Base-by-base conservation (phyloP, 1,140 invertebrate species). In the Scaptomyza pallida region DNA sequence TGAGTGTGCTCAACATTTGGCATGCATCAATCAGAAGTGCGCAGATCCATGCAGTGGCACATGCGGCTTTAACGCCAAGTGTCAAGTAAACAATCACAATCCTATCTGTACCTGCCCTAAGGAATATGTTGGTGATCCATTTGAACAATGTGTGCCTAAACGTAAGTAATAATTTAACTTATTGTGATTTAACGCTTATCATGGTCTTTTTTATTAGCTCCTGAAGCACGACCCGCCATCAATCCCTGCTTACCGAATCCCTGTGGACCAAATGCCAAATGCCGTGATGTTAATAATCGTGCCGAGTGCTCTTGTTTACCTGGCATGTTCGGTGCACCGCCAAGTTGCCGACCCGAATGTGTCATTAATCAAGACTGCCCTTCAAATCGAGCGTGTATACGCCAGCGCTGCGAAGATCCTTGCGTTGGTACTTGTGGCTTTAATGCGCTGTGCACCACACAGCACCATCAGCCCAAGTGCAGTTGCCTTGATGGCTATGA, bases 371-470 rank as follows among this genome's bases (percentile, higher is more conserved):
- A 96, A 90, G 96, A 97, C 70, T 97, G 96, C 79, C 94, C 95
- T 2, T 93, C 94, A 26, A 93, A 95, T 67, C 92, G 96, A 1
- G 95, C 96, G n/a, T 97, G 96, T 81, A 92, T 96, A 17, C 94
- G 94, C 54, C 94, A 95, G 64, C 94, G 94, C 62, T 97, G 96
- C 86, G 92, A 94, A 60, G 95, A 97, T 92, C 96, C 96, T 3
- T 97, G 96, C 73, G 85, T 93, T n/a, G 96, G 96, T 5, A 95
- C 96, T 1, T 98, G 97, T 80, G 96, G 96, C 9, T 94, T 96
- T 43, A 96, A 97, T 85, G 95, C 96, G 0, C 93, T 95, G 30
- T 97, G 97, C 81, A 93, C 92, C 9, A 95, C 95, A 0, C 94
- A 95, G 83, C 95, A 96, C 81, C 96, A 97, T 91, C 93, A 94